These are phyloP conservation scores for Bufo bufo DNA, from an alignment of 2,113 vertebrate genomes.

Conservation along the genomic window DNA sequence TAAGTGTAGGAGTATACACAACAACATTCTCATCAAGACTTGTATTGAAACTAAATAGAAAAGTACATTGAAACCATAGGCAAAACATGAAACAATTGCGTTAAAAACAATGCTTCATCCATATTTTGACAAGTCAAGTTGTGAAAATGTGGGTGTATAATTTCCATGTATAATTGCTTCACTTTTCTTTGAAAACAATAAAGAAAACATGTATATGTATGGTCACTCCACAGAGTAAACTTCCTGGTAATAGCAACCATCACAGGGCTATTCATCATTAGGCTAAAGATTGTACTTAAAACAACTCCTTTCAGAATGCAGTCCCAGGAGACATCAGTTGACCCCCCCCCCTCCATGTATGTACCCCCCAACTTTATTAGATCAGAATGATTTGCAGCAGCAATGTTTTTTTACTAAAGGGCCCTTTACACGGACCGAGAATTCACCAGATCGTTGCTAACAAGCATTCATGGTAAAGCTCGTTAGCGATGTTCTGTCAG, in stretches of 20 bases:
- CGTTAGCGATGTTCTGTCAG: too few species aligned
- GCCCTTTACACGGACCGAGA: too few species aligned
- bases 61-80: conserved; percentile 1
- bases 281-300: background rate
- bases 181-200: conserved; percentile 7
- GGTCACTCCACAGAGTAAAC: background rate
- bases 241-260: background rate
- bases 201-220: background rate
- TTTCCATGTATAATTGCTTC: background rate
- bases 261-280: background rate
- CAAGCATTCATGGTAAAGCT: too few species aligned
- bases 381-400: too few species aligned
- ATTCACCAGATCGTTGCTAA: too few species aligned
- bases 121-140: conserved; percentile 27
- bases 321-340: too few species aligned
- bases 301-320: too few species aligned
- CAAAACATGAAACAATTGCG: conserved; percentile 17
- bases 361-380: too few species aligned
- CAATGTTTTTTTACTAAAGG: too few species aligned
- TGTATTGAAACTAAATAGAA: conserved; percentile 3
- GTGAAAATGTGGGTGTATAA: conserved; percentile 34
- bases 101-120: conserved; percentile 3
- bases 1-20: conserved; percentile 24
- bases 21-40: conserved; percentile 10
- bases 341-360: too few species aligned